Evolutionary conservation across 2,888 invertebrate species (phyloP).

Genomic region (Patella caerulea): DNA sequence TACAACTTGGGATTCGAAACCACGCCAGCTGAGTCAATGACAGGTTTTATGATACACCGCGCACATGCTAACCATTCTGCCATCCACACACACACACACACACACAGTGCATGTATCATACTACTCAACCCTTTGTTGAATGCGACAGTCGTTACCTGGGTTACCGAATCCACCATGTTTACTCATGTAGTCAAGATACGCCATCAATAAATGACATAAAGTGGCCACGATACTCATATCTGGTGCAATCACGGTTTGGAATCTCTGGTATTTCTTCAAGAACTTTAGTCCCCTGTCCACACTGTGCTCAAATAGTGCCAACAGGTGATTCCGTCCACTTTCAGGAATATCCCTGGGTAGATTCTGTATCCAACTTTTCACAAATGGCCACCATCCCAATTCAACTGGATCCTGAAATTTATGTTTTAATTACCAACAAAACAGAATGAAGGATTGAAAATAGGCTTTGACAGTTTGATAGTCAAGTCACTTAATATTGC

Average conservation of each 20-base stretch:
- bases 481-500: no score
- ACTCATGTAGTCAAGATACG: conserved; percentile 67
- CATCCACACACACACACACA: no score
- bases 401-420: conserved; percentile 67
- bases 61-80: no score
- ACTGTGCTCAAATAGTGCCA: conserved; percentile 64
- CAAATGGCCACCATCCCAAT: conserved; percentile 69
- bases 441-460: no score
- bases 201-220: conserved; percentile 66
- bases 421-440: no score
- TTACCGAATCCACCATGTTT: conserved; percentile 69
- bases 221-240: conserved; percentile 62
- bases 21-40: no score
- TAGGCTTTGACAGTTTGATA: no score
- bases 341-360: conserved; percentile 67
- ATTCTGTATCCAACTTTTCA: conserved; percentile 67
- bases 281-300: conserved; percentile 67
- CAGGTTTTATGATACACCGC: no score
- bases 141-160: conserved; percentile 47
- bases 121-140: no score
- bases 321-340: conserved; percentile 63
- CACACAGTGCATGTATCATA: no score
- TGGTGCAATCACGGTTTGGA: conserved; percentile 63
- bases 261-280: conserved; percentile 52
- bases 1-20: no score